Evolutionary conservation across 2,888 invertebrate genomes (phyloP).

Genomic region (Clepsis dumicolana): DNA sequence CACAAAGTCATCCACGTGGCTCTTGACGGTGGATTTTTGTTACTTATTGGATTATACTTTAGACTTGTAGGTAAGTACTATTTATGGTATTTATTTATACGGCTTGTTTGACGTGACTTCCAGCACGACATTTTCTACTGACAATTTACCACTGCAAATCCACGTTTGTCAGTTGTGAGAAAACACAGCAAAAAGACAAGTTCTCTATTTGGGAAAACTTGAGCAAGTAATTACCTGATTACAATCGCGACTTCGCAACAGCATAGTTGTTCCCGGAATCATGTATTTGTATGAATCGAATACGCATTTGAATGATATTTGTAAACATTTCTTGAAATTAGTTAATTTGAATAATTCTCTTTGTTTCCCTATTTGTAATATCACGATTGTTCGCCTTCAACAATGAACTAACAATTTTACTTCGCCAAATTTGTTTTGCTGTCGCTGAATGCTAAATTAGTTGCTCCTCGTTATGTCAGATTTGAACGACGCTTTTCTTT

Average conservation of each 20-base stretch:
- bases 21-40: conserved; percentile 18
- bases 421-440: conserved; percentile 15
- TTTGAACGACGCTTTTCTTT: conserved; percentile 29
- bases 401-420: conserved; percentile 28
- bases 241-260: not conserved
- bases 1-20: conserved; percentile 30
- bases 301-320: conserved; percentile 36
- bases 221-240: not conserved
- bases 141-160: not conserved
- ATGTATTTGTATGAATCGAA: conserved; percentile 22
- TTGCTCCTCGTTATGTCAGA: not conserved
- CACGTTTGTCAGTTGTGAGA: not conserved
- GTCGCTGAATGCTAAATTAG: conserved; percentile 28
- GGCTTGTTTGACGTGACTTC: conserved; percentile 4
- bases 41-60: conserved; percentile 27
- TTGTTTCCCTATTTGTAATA: conserved; percentile 29
- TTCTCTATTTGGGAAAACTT: not conserved
- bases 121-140: not conserved
- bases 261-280: conserved; percentile 26
- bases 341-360: conserved; percentile 35
- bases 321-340: conserved; percentile 40
- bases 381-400: conserved; percentile 28
- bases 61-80: not conserved
- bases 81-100: conserved; percentile 6
- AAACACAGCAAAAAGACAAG: not conserved